Base-by-base conservation (phyloP, 1,140 invertebrate genomes). In the Archegozetes longisetosus region DNA sequence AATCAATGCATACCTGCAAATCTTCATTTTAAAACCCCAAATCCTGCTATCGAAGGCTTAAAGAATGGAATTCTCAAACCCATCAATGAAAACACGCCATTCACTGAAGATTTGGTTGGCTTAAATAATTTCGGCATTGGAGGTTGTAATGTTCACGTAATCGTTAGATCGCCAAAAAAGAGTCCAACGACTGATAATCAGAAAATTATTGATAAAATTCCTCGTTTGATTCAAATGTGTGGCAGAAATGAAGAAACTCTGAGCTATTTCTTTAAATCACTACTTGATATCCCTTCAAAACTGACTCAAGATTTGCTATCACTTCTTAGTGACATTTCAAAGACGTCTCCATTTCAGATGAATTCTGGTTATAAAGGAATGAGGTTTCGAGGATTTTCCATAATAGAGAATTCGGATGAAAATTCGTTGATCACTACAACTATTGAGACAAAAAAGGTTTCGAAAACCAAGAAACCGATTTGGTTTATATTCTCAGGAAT, bases 51-150 rank as follows among this genome's bases (percentile, higher is more conserved):
- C n/a, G n/a, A n/a, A n/a, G n/a, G n/a, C n/a, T n/a, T n/a, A n/a
- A n/a, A n/a, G n/a, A n/a, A n/a, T n/a, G n/a, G n/a, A n/a, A n/a
- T n/a, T n/a, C n/a, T n/a, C n/a, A n/a, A n/a, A n/a, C n/a, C n/a
- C n/a, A n/a, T n/a, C n/a, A n/a, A n/a, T n/a, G n/a, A n/a, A n/a
- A n/a, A n/a, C n/a, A n/a, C n/a, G n/a, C 62, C 64, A 9, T 65
- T 86, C 82, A 82, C 85, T 32, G 88, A 89, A 20, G 87, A 88
- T n/a, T 74, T 88, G 17, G 81, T 88, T 46, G 92, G 81, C 2
- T 68, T 98, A 0, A 98, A 97, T 73, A 95, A 88, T 1, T 97
- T 98, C 72, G 94, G 94, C 23, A 96, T 97, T 74, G 94, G 93
- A 60, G 94, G 94, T 48, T 87, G 91, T 25, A 97, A 98, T 74